Base-by-base conservation (phyloP, 2,797 vertebrate species). In the Macropodus opercularis region DNA sequence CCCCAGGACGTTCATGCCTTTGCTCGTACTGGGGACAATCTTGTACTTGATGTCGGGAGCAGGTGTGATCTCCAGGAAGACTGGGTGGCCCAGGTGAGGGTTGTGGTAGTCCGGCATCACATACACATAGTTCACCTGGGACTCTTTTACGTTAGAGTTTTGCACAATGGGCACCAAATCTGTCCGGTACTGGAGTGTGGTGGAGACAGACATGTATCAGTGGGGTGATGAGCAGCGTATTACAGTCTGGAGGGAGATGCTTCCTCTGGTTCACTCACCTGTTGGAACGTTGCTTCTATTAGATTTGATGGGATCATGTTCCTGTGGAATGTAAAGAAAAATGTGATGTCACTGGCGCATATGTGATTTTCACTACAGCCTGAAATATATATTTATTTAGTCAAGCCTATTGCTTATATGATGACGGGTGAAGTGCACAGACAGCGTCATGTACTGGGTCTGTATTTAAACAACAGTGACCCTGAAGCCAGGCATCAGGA, bases 281-380 rank as follows among this genome's bases (percentile, higher is more conserved):
- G 95, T 70, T 96, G 95, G 83, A 96, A 96, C 0, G 95, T 95
- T 21, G 94, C 95, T 80, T 96, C 95, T 1, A 96, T 87, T 36
- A 96, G 88, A 62, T 96, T 96, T 8, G 95, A 94, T 6, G 95
- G 95, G 76, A 96, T 94, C 95, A 96, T 96, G 63, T 96, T 96
- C 76, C 95, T 96, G 60, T 1, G 23, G 46, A 77, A 36, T 0
- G 40, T 2, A 36, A 2, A 31, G 1, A 47, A 3, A 46, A 22
- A 32, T 14, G 15, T 12, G 2, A 6, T 8, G n/a, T 21, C 32
- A 17, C 0, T 47, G 7, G 27, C 27, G n/a, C n/a, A n/a, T n/a
- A n/a, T n/a, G n/a, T n/a, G n/a, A n/a, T n/a, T n/a, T n/a, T n/a
- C n/a, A n/a, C n/a, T n/a, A n/a, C n/a, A n/a, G n/a, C n/a, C n/a